Evolutionary conservation across 2,797 vertebrate species (phyloP).

Genomic region (Coilia nasus): DNA sequence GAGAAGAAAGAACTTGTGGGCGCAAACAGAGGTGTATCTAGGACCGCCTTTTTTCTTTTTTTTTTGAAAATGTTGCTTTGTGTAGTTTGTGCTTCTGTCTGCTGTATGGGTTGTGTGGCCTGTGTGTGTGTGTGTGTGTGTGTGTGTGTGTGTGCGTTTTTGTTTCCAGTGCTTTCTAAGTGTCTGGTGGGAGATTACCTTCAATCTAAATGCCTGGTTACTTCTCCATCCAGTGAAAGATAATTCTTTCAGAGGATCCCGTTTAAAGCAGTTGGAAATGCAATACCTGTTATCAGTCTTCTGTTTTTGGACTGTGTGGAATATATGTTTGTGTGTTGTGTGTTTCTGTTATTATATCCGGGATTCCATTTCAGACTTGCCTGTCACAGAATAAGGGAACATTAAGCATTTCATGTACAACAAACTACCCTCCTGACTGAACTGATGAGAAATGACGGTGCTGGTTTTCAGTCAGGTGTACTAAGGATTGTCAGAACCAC

Average conservation of each 20-base stretch:
- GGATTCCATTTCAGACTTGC: constrained; percentile 5
- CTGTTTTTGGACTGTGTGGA: background rate
- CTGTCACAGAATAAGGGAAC: background rate
- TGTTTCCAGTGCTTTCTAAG: background rate
- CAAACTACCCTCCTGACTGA: background rate
- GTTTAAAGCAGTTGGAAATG: background rate
- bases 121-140: background rate
- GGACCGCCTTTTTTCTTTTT: constrained; percentile 26
- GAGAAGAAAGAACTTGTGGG: constrained; percentile 47
- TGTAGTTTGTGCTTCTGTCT: background rate
- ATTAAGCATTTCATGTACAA: background rate
- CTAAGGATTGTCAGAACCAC: constrained; percentile 11
- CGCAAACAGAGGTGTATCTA: constrained; percentile 37
- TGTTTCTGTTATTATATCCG: background rate
- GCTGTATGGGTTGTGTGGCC: background rate
- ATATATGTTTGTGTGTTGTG: background rate
- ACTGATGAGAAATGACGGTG: background rate
- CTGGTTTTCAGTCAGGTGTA: constrained; percentile 1
- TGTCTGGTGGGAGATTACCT: background rate
- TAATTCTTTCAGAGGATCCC: background rate
- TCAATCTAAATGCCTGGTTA: background rate
- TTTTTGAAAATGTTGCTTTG: constrained; percentile 26
- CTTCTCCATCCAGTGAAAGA: constrained; percentile 2
- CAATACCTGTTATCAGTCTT: background rate
- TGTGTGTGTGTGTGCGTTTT: background rate